These are phyloP conservation scores for Lacerta bilineata DNA, from an alignment of 2,797 vertebrate species.

Conservation along the genomic window DNA sequence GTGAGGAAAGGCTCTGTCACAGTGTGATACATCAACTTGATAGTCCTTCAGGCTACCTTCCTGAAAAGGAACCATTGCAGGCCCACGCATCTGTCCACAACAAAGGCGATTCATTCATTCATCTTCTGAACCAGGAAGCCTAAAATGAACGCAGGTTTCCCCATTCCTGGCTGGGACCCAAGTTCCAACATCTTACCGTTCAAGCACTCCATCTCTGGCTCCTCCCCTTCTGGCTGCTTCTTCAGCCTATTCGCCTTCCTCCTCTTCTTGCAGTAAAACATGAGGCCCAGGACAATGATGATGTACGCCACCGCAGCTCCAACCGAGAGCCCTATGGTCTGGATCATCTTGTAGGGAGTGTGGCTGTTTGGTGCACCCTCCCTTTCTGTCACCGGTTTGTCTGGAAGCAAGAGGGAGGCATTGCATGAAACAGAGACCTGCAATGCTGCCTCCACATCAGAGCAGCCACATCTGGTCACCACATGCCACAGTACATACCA, in stretches of 20 bases:
- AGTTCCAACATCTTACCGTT: constrained; percentile 83
- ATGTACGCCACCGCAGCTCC: constrained; percentile 97
- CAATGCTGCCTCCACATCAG: too few relatives aligned
- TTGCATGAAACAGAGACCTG: neutral
- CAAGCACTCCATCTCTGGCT: constrained; percentile 97
- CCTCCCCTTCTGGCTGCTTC: constrained; percentile 91
- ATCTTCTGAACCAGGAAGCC: neutral
- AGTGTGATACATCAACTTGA: neutral
- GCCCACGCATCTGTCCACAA: neutral
- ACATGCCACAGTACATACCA: neutral
- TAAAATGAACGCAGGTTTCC: neutral
- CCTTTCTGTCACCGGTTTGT: constrained; percentile 82
- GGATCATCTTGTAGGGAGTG: constrained; percentile 98
- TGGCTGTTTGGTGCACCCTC: constrained; percentile 77
- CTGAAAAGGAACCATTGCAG: neutral
- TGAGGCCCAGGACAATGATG: constrained; percentile 95
- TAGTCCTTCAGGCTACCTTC: neutral
- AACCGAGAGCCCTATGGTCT: constrained; percentile 96
- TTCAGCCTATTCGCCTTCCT: constrained; percentile 92
- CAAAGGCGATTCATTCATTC: neutral
- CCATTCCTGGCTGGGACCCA: neutral
- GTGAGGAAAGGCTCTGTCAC: neutral
- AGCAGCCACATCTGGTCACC: neutral
- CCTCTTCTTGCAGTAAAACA: constrained; percentile 99
- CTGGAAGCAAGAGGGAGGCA: constrained; percentile 74